Percentiles rank a stretch among this genome's conserved stretches.
These are phyloP conservation scores for Myzus persicae DNA, from an alignment of 1,140 invertebrate species.

Conservation along the genomic window DNA sequence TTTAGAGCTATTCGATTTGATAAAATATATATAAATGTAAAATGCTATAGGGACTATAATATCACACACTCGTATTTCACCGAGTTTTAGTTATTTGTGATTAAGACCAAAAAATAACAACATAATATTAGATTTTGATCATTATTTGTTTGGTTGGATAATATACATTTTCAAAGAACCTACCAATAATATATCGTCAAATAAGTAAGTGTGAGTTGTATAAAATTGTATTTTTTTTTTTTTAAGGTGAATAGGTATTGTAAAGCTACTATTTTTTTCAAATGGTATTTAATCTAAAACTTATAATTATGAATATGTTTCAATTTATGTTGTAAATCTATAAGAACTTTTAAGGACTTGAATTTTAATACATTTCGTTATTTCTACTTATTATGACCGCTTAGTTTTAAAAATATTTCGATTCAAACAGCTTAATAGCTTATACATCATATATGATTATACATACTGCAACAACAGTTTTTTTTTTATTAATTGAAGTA, in stretches of 20 bases:
- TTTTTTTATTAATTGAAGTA: too few relatives aligned
- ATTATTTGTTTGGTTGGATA: neutral
- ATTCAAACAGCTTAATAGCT: neutral
- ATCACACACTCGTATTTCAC: neutral
- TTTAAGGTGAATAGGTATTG: neutral
- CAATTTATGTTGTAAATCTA: neutral
- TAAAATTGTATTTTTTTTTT: too few relatives aligned
- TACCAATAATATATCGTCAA: neutral
- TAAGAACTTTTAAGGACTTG: neutral
- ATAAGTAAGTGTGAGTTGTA: neutral
- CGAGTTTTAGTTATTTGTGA: neutral
- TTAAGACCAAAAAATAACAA: neutral
- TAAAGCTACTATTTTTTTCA: neutral
- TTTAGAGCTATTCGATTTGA: neutral
- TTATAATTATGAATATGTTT: neutral
- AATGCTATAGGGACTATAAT: neutral
- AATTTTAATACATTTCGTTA: neutral
- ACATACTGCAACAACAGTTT: too few relatives aligned
- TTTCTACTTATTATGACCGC: rapidly evolving
- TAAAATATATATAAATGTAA: neutral
- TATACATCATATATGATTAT: neutral
- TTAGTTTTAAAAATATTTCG: neutral
- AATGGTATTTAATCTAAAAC: neutral
- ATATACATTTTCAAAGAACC: neutral
- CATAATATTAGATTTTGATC: neutral